Base-by-base conservation (phyloP, 2,797 vertebrate species). In the Sarcophilus harrisii region DNA sequence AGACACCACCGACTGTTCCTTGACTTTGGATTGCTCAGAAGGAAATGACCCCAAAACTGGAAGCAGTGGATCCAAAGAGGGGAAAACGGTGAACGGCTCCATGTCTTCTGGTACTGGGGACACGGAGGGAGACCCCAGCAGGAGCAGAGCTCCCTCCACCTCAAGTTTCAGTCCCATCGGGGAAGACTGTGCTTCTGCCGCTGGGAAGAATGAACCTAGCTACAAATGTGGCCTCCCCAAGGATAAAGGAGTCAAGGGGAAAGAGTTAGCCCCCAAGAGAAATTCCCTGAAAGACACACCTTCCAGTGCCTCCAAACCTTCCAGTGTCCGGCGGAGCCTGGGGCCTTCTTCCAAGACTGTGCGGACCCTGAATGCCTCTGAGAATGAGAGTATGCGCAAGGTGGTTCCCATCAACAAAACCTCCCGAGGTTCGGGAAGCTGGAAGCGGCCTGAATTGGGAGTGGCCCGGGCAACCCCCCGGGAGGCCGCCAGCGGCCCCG, bases 361-460 rank as follows among this genome's bases (percentile, higher is more conserved):
- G 89, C 99, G 99, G 96, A 99, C 98, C 13, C 97, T 99, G 97
- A 99, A 99, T 32, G 97, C 98, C 96, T 99, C 98, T 0, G 99
- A 99, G 98, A 99, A 97, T 49, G 99, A 99, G 97, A 99, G 98
- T 89, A 99, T 99, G 99, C 99, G 99, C 91, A 99, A 99, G 96
- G 99, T 99, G 5, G 99, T 99, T 60, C 99, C 99, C 66, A 99
- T 99, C 95, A 99, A 98, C 96, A 99, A 99, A 96, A 98, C 98
- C 2, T 98, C 97, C 92, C 98, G 99, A 97, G 97, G 98, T 0
- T 94, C 97, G 0, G 99, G 98, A 94, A 98, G 91, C 52, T 13
- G 95, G 54, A 99, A 99, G 97, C 98, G 98, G 93, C 94, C 98
- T 0, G 99, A 99, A 95, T 49, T 4, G 4, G 92, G 57, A 14